phyloP scores from a whole-genome alignment of 2,113 vertebrate genomes.

The Chaetura pelagica region DNA sequence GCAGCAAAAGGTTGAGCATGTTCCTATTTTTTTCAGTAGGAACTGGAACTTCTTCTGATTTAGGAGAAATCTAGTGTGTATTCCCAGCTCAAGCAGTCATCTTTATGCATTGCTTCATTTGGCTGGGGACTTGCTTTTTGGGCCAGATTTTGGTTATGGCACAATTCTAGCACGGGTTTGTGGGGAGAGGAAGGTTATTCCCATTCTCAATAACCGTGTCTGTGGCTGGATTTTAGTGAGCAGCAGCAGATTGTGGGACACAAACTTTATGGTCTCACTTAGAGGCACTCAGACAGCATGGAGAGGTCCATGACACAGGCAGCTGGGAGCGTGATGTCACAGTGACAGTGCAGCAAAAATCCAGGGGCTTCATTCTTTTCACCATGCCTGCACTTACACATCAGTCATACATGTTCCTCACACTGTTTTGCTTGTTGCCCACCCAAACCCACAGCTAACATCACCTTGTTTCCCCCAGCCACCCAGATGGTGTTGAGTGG shows the following conservation, averaged over 20 bases:
- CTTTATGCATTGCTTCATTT: background rate
- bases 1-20: background rate
- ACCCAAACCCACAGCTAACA: background rate
- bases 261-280: background rate
- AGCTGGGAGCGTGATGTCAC: background rate
- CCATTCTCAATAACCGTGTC: background rate
- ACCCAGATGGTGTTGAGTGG: background rate
- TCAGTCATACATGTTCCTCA: background rate
- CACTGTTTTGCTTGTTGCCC: background rate
- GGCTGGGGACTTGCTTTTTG: background rate
- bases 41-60: background rate
- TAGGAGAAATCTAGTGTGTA: background rate
- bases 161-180: background rate
- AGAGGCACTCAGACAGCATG: background rate
- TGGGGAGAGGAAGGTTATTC: background rate
- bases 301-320: accelerated
- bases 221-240: background rate
- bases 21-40: background rate
- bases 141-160: background rate
- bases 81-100: background rate
- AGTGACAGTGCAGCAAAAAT: background rate
- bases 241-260: background rate
- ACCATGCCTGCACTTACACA: background rate
- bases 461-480: background rate
- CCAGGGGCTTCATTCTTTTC: background rate